phyloP scores from a whole-genome alignment of 2,888 invertebrate species.

The Vannuccia rotundouncinata region DNA sequence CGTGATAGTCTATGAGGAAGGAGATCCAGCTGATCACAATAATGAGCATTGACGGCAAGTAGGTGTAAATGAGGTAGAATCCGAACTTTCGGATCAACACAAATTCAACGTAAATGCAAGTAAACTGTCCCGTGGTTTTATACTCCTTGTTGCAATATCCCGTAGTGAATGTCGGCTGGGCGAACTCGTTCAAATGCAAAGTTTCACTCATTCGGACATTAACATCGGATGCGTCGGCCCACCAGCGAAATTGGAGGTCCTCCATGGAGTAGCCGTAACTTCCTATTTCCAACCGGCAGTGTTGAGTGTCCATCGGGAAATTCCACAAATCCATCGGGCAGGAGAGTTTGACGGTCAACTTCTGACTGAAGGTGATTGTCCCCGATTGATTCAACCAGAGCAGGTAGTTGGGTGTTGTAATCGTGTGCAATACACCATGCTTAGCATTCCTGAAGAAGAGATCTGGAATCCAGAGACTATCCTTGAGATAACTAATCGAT shows the following conservation, averaged over 20 bases:
- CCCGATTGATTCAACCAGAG: slow-evolving; percentile 38
- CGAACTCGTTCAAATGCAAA: slow-evolving; percentile 38
- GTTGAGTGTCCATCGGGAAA: slow-evolving; percentile 40
- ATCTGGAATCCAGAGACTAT: slow-evolving; percentile 40
- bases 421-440: slow-evolving; percentile 36
- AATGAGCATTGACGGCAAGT: slow-evolving; percentile 38
- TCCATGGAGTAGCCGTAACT: slow-evolving; percentile 39
- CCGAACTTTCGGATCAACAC: slow-evolving; percentile 37
- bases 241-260: slow-evolving; percentile 38
- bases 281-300: slow-evolving; percentile 37
- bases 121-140: slow-evolving; percentile 38
- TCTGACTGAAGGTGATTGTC: slow-evolving; percentile 37
- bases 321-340: slow-evolving; percentile 40
- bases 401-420: slow-evolving; percentile 38
- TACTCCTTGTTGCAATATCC: slow-evolving; percentile 34
- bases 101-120: slow-evolving; percentile 37
- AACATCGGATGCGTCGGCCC: neutral
- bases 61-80: slow-evolving; percentile 40
- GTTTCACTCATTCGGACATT: slow-evolving; percentile 32
- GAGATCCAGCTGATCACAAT: slow-evolving; percentile 39
- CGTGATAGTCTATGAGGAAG: slow-evolving; percentile 39
- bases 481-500: slow-evolving; percentile 38
- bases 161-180: neutral
- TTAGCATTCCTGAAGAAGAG: slow-evolving; percentile 40
- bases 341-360: slow-evolving; percentile 37